Conservation (phyloP, 2,888 invertebrate species). For the Deroplatys truncata region DNA sequence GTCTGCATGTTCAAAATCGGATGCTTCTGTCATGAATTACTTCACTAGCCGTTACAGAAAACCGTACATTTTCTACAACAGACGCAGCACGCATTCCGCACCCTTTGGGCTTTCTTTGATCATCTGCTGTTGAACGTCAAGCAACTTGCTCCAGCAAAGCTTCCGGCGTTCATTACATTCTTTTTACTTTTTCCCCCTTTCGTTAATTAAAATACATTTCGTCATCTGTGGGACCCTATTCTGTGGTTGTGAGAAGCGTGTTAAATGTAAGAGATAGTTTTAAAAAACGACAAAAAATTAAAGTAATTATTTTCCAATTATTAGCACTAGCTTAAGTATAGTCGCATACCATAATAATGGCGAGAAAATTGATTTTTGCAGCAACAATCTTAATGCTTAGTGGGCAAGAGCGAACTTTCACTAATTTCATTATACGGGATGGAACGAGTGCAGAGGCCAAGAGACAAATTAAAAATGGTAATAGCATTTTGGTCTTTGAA, state of each 20-base stretch:
- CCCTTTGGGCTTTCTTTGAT: neutral
- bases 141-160: neutral
- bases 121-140: neutral
- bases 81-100: neutral
- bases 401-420: no score
- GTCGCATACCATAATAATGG: no score
- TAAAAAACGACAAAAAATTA: no score
- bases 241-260: neutral
- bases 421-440: no score
- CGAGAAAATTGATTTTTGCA: no score
- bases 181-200: neutral
- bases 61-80: neutral
- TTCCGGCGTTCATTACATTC: neutral
- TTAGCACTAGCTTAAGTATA: no score
- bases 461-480: no score
- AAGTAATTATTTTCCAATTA: no score
- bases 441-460: no score
- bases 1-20: neutral
- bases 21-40: neutral
- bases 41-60: neutral
- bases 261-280: neutral
- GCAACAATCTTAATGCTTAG: no score
- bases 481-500: no score
- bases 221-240: neutral
- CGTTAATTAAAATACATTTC: neutral